Percentiles rank a stretch among this genome's conserved stretches.
Conservation (phyloP, 2,888 invertebrate species). For the Lepidonotus clava region DNA sequence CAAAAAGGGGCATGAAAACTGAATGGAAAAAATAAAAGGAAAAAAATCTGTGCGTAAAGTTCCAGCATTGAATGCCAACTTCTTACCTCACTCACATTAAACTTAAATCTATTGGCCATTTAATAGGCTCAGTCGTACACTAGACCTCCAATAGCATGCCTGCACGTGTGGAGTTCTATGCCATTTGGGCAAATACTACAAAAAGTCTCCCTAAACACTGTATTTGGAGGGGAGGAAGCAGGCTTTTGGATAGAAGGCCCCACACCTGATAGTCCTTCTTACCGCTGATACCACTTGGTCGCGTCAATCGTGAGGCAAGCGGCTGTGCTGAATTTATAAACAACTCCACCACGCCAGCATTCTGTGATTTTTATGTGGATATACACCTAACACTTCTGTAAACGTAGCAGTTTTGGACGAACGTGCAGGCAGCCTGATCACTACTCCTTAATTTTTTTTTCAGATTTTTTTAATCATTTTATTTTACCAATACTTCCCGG, state of each 20-base stretch:
- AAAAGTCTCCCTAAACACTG: constrained; percentile 12
- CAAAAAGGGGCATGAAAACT: background rate
- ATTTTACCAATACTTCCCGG: too few species aligned
- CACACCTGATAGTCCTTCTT: background rate
- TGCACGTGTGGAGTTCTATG: background rate
- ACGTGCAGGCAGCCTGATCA: constrained; percentile 6
- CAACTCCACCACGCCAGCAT: background rate
- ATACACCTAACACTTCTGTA: too few species aligned
- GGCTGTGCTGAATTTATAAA: background rate
- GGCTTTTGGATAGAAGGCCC: background rate
- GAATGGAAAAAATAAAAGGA: background rate
- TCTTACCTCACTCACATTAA: background rate
- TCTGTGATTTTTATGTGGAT: too few species aligned
- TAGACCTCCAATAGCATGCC: background rate
- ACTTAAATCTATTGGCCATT: background rate
- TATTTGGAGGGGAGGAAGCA: background rate
- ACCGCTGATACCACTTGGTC: background rate
- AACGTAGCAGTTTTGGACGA: background rate
- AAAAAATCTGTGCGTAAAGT: background rate
- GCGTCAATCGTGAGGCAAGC: background rate
- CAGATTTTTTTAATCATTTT: too few species aligned
- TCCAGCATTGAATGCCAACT: background rate
- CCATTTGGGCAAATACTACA: constrained; percentile 9
- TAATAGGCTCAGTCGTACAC: background rate
- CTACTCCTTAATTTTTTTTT: too few species aligned